A percentile compares a stretch with the other conserved stretches of the same genome.
These are phyloP conservation scores for Cydia strobilella DNA, from an alignment of 1,140 invertebrate species.

Conservation along the genomic window DNA sequence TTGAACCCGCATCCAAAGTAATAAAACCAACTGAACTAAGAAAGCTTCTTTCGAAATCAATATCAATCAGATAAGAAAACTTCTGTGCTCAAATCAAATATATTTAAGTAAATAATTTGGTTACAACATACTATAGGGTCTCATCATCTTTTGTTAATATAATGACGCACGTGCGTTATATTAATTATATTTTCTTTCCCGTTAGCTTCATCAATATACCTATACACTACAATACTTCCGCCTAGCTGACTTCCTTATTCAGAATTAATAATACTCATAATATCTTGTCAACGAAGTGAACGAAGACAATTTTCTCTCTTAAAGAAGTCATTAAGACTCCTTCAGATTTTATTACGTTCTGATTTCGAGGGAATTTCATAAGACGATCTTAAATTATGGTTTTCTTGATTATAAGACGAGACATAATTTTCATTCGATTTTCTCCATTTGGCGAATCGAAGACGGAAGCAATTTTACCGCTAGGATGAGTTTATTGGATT, in stretches of 20 bases:
- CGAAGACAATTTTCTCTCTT: not conserved
- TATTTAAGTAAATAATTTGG: too few species aligned
- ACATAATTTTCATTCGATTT: constrained; percentile 27
- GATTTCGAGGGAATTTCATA: constrained; percentile 19
- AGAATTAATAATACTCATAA: not conserved
- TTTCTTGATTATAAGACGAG: constrained; percentile 12
- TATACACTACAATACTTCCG: not conserved
- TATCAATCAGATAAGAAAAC: too few species aligned
- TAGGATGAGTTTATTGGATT: constrained; percentile 27
- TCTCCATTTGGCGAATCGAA: constrained; percentile 24
- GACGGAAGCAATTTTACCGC: constrained; percentile 23
- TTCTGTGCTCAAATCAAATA: too few species aligned
- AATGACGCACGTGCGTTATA: not conserved
- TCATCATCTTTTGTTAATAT: too few species aligned
- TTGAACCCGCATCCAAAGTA: too few species aligned
- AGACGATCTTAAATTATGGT: constrained; percentile 5
- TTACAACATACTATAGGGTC: too few species aligned
- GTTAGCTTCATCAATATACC: not conserved
- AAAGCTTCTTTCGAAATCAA: too few species aligned
- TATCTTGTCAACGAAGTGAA: not conserved
- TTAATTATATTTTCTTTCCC: not conserved
- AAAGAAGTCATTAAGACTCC: constrained; percentile 17
- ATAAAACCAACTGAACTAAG: too few species aligned
- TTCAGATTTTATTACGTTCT: not conserved
- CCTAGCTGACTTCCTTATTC: not conserved